A percentile compares a stretch with the other conserved stretches of the same genome.
Conservation (phyloP, 2,888 invertebrate species). For the Tridacna crocea region DNA sequence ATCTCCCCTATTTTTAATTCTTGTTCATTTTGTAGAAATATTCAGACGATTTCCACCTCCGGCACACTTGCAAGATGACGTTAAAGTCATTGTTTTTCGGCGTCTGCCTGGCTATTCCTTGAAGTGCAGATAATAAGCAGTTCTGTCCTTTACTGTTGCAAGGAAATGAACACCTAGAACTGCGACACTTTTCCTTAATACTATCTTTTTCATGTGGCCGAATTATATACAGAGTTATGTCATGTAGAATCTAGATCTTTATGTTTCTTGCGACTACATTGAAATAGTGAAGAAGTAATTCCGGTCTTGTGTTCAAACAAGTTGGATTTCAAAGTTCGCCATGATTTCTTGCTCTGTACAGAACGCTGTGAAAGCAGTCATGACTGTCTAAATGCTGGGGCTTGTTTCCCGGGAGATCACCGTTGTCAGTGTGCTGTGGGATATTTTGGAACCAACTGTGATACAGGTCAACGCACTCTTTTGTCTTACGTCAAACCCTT, state of each 20-base stretch:
- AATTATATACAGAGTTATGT: no score
- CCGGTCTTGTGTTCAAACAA: not conserved
- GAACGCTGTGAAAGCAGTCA: not conserved
- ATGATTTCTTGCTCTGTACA: not conserved
- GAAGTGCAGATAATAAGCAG: no score
- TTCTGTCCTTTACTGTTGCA: no score
- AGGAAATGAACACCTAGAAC: no score
- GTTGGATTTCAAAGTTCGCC: not conserved
- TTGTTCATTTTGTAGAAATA: no score
- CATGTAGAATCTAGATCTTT: not conserved
- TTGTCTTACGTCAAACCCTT: no score
- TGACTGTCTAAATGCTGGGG: slow-evolving; percentile 1
- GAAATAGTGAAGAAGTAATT: not conserved
- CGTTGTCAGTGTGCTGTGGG: slow-evolving; percentile 3
- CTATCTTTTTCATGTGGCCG: not conserved
- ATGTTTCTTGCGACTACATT: not conserved
- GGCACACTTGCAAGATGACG: no score
- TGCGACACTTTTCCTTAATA: not conserved
- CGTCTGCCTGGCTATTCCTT: no score
- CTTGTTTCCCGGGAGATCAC: not conserved
- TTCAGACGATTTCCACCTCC: no score
- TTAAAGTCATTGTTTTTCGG: no score
- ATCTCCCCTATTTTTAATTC: no score
- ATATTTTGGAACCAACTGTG: slow-evolving; percentile 18
- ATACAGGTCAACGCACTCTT: not conserved